Percentiles rank a stretch among this genome's conserved stretches.
These are phyloP conservation scores for Limnodromus scolopaceus DNA, from an alignment of 2,797 vertebrate species.

Conservation along the genomic window DNA sequence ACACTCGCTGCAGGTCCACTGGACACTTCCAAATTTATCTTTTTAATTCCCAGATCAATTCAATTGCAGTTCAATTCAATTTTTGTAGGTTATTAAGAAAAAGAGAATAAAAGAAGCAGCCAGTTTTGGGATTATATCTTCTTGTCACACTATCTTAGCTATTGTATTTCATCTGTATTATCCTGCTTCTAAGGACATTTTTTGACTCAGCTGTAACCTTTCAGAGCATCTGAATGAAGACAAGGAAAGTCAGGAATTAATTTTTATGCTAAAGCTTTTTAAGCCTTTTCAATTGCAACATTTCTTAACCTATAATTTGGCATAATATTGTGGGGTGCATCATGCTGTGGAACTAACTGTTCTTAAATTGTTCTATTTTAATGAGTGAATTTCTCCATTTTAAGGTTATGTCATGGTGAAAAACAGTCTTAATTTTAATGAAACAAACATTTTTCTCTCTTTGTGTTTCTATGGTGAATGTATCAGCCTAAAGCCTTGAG, in stretches of 20 bases:
- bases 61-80: neutral
- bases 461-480: slow-evolving; percentile 13
- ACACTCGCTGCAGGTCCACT: neutral
- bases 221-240: slow-evolving; percentile 45
- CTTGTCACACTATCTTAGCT: neutral
- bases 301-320: slow-evolving; percentile 70
- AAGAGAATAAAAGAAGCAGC: neutral
- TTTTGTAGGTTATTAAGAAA: neutral
- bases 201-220: slow-evolving; percentile 55
- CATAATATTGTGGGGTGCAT: slow-evolving; percentile 53
- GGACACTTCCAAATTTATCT: neutral
- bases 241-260: slow-evolving; percentile 57
- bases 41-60: slow-evolving; percentile 7
- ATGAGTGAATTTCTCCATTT: slow-evolving; percentile 42
- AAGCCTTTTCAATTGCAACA: slow-evolving; percentile 50
- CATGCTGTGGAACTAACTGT: slow-evolving; percentile 68
- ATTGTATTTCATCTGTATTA: slow-evolving; percentile 33
- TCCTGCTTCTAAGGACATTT: slow-evolving; percentile 22
- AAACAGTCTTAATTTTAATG: slow-evolving; percentile 65
- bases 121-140: neutral
- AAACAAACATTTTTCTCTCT: slow-evolving; percentile 69
- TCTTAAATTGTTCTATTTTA: slow-evolving; percentile 61
- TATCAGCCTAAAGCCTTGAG: slow-evolving; percentile 45
- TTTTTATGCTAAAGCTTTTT: slow-evolving; percentile 52
- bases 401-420: slow-evolving; percentile 63